These are phyloP conservation scores for Anomalospiza imberbis DNA, from an alignment of 2,797 vertebrate species.

Conservation along the genomic window DNA sequence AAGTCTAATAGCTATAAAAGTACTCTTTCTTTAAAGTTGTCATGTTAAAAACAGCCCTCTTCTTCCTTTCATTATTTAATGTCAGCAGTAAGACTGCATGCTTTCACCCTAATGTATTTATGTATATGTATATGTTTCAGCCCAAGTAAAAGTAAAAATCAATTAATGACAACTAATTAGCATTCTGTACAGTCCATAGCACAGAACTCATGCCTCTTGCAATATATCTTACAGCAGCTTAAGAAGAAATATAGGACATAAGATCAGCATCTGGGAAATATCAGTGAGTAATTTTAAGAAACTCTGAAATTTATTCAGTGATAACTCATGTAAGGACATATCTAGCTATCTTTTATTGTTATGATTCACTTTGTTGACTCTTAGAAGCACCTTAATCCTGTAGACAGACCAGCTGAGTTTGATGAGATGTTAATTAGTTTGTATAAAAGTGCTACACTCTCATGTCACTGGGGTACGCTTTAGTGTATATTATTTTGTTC, in stretches of 20 bases:
- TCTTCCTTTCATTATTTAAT: background rate
- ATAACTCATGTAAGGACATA: background rate
- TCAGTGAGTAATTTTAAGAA: background rate
- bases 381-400: conserved; percentile 2
- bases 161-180: conserved; percentile 15
- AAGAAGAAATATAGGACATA: background rate
- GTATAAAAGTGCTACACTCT: background rate
- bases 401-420: background rate
- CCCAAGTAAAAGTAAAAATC: background rate
- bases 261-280: background rate
- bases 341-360: background rate
- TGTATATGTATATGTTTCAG: background rate
- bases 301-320: background rate
- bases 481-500: background rate
- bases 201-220: background rate
- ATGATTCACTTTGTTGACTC: background rate
- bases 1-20: background rate
- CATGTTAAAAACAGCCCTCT: background rate
- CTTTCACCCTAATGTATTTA: background rate
- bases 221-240: background rate
- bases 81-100: background rate
- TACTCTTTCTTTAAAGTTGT: background rate
- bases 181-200: background rate
- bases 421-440: background rate
- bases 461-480: background rate